Percentiles rank a stretch among this genome's conserved stretches.
Evolutionary conservation across 2,797 vertebrate genomes (phyloP).

Genomic region (Pangasius larnaudii): DNA sequence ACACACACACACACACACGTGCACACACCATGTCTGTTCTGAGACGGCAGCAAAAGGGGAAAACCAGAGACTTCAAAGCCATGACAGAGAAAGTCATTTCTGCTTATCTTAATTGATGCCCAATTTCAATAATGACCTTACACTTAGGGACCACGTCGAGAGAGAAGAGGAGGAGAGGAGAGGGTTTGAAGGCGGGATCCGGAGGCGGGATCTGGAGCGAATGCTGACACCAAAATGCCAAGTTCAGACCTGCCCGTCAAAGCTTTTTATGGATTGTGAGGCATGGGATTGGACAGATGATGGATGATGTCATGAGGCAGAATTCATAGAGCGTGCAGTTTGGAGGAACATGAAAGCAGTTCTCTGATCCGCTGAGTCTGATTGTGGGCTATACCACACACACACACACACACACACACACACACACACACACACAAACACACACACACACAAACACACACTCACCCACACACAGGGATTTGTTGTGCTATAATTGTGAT

Average conservation of each 20-base stretch:
- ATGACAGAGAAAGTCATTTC: conserved; percentile 81
- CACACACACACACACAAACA: conserved; percentile 15
- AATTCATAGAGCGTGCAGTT: conserved; percentile 66
- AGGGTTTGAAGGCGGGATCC: neutral
- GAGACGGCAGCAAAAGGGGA: conserved; percentile 65
- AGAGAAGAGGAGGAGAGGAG: conserved; percentile 42
- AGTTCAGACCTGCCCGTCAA: conserved; percentile 2
- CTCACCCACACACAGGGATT: neutral
- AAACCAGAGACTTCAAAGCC: conserved; percentile 81
- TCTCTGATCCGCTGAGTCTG: conserved; percentile 52
- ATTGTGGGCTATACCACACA: conserved; percentile 56
- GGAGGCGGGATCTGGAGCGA: neutral
- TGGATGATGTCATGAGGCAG: conserved; percentile 75
- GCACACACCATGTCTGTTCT: conserved; percentile 59
- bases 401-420: conserved; percentile 17
- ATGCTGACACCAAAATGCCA: neutral
- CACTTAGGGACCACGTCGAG: conserved; percentile 77
- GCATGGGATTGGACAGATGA: conserved; percentile 69
- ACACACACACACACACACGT: conserved; percentile 36
- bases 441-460: conserved; percentile 18
- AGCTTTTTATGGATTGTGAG: conserved; percentile 41
- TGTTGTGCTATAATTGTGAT: neutral
- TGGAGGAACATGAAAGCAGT: conserved; percentile 73
- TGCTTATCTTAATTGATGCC: conserved; percentile 84
- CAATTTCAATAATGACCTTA: conserved; percentile 84